Evolutionary conservation across 2,113 vertebrate genomes (phyloP), one percentile per base, ranked within the genome.

Genomic region (Fregetta grallaria): DNA sequence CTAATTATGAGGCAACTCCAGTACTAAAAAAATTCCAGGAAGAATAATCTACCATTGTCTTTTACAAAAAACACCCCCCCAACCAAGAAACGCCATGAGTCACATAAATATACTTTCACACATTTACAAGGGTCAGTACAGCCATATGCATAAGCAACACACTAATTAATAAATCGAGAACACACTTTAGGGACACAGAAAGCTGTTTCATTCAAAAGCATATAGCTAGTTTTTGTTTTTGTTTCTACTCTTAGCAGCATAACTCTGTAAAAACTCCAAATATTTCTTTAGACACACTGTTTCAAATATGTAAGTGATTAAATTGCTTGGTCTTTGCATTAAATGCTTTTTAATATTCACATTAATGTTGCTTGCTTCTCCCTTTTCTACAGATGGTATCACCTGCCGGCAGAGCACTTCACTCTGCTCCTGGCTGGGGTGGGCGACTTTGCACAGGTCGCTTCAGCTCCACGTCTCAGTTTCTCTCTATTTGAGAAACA

Each of bases 381-480:
- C 13, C n/a, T 55, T 32, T 11, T 8, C 74, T 32, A 21, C 44
- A 22, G 52, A 38, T 4, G 42, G 65, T 16, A 59, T 23, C 38
- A 3, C 11, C 7, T 4, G 22, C 4, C 1, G 3, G 55, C 29
- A 14, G n/a, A 66, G 65, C 44, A 2, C 50, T 70, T 26, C 0
- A 5, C 42, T 21, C 32, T 26, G 30, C 38, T 80, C 49, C 58
- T 8, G 71, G 40, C 56, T 29, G 45, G 25, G 22, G 17, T 6
- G 19, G 20, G 34, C 6, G 53, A 62, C 25, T 26, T 8, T 9
- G 9, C 7, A 4, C 0, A 13, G 77, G 74, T 55, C 36, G 15
- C 58, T 59, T 21, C 67, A 66, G 66, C 76, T 52, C 47, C 52
- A 5, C 3, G 0, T 13, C 73, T 63, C 36, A 2, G 38, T 27